phyloP scores from a whole-genome alignment of 2,797 vertebrate species.

The Silurus aristotelis region DNA sequence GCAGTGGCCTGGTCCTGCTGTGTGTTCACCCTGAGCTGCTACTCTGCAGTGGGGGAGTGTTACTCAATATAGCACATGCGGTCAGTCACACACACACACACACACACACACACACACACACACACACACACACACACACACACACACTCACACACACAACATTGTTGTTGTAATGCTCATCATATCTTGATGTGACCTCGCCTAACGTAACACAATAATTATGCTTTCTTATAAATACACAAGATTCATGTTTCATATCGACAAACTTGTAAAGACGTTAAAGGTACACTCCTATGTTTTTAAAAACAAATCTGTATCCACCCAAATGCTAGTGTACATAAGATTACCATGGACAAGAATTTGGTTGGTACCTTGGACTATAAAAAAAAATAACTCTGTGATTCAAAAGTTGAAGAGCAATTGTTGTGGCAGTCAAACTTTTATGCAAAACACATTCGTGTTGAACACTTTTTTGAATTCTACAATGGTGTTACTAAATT shows the following conservation, averaged over 20 bases:
- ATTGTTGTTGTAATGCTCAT: conserved; percentile 10
- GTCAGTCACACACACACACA: not conserved
- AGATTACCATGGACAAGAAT: not conserved
- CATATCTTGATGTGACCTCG: not conserved
- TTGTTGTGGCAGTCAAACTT: not conserved
- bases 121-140: conserved; percentile 22
- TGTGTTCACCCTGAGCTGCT: conserved; percentile 43
- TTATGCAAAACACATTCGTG: not conserved
- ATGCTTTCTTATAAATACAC: not conserved
- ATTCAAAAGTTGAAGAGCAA: not conserved
- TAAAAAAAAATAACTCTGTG: not conserved
- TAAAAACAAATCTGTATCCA: not conserved
- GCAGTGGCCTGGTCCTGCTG: conserved; percentile 58
- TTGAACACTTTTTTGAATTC: not conserved
- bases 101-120: conserved; percentile 15
- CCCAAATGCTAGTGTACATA: not conserved
- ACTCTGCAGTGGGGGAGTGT: conserved; percentile 18
- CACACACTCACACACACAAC: not conserved
- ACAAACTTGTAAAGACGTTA: not conserved
- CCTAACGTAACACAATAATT: not conserved
- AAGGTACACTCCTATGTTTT: not conserved
- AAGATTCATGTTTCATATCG: not conserved
- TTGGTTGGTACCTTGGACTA: not conserved
- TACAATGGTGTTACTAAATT: not conserved
- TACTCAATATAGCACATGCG: conserved; percentile 38